Conservation (phyloP, 2,113 vertebrate genomes). For the Capra hircus region DNA sequence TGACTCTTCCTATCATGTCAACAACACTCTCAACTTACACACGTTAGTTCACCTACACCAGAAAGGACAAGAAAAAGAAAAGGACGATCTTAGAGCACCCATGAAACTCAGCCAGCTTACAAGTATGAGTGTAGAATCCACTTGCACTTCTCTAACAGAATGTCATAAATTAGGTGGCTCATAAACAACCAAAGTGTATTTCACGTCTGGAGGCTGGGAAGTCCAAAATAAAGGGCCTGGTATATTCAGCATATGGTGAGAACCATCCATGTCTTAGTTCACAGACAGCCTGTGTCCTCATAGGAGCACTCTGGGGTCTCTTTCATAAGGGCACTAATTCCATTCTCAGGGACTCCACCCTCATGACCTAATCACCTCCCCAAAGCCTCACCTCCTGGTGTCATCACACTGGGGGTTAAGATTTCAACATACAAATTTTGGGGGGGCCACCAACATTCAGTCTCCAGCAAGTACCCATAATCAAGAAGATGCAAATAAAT, state of each 20-base stretch:
- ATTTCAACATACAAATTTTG: not conserved
- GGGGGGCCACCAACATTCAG: not conserved
- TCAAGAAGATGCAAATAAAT: not conserved
- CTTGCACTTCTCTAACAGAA: not conserved
- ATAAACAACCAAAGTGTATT: not conserved
- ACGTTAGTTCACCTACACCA: not conserved
- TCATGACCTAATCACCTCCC: not conserved
- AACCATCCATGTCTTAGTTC: not conserved
- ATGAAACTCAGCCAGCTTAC: not conserved
- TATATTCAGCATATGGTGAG: not conserved
- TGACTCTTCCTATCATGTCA: not conserved
- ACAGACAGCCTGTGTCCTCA: not conserved
- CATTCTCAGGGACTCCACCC: not conserved
- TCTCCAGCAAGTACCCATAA: not conserved
- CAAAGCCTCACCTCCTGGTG: not conserved
- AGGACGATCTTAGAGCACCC: not conserved
- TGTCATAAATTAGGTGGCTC: not conserved
- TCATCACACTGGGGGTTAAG: not conserved
- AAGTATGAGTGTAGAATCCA: not conserved
- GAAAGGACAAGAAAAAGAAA: not conserved
- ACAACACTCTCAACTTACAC: not conserved
- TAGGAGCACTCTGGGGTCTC: not conserved
- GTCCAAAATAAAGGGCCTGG: not conserved
- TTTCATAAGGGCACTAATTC: not conserved
- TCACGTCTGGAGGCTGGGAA: not conserved